phyloP scores from a whole-genome alignment of 2,113 vertebrate genomes.

The Rhineura floridana region DNA sequence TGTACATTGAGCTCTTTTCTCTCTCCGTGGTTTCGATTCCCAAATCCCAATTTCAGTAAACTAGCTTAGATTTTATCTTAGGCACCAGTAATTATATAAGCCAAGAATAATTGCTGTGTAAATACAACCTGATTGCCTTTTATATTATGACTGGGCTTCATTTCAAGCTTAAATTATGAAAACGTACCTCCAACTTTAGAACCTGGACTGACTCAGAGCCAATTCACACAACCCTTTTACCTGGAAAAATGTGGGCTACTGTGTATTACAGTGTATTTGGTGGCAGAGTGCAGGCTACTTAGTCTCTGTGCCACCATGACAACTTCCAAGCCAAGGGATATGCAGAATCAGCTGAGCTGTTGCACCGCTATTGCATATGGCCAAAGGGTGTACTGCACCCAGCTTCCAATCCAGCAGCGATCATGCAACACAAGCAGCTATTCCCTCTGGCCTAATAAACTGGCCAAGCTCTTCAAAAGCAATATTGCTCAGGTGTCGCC shows the following conservation, averaged over 20 bases:
- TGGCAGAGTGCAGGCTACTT: no score
- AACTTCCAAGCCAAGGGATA: not conserved
- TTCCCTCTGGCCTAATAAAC: not conserved
- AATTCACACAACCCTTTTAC: not conserved
- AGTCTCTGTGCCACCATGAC: no score
- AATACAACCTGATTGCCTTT: slow-evolving; percentile 59
- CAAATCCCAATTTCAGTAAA: slow-evolving; percentile 68
- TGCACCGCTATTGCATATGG: not conserved
- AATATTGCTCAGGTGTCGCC: no score
- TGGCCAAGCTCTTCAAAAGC: not conserved
- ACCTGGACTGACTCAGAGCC: not conserved
- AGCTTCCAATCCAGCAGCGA: not conserved
- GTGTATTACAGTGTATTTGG: not conserved
- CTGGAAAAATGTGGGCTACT: not conserved
- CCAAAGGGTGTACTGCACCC: no score
- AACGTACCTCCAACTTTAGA: not conserved
- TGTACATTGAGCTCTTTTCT: slow-evolving; percentile 61
- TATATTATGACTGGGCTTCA: slow-evolving; percentile 42
- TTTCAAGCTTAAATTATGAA: slow-evolving; percentile 49
- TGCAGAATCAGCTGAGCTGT: not conserved
- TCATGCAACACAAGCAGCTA: not conserved
- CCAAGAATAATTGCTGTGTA: slow-evolving; percentile 66
- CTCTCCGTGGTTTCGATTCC: slow-evolving; percentile 67
- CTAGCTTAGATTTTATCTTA: slow-evolving; percentile 74
- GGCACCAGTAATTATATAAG: slow-evolving; percentile 68